Percentiles rank a stretch among this genome's conserved stretches.
These are phyloP conservation scores for Monochamus alternatus DNA, from an alignment of 2,888 invertebrate species.

Conservation along the genomic window DNA sequence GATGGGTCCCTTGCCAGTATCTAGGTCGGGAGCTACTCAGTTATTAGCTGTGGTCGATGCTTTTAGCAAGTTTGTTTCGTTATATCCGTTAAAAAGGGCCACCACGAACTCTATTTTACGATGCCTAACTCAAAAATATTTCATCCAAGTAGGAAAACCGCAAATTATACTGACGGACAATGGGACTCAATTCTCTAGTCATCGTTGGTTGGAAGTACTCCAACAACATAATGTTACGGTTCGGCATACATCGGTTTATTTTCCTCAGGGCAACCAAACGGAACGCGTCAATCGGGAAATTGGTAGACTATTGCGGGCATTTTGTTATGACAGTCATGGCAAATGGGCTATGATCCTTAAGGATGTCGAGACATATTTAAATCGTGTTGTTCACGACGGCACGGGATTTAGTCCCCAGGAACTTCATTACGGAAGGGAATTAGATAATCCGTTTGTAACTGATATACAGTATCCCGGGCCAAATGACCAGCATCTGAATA, in stretches of 20 bases:
- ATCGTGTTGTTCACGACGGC: conserved; percentile 30
- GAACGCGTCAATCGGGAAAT: conserved; percentile 55
- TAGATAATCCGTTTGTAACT: no score
- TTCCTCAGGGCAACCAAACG: conserved; percentile 53
- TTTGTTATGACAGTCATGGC: conserved; percentile 44
- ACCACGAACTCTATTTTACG: not conserved
- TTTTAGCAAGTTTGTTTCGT: no score
- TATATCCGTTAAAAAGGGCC: conserved; percentile 4
- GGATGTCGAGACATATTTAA: conserved; percentile 38
- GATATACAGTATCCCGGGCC: no score
- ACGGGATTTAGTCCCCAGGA: conserved; percentile 21
- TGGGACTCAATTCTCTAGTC: not conserved
- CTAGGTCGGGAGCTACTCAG: no score
- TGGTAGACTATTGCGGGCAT: conserved; percentile 43
- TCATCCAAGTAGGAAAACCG: not conserved
- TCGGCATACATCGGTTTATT: conserved; percentile 39
- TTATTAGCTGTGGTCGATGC: not conserved
- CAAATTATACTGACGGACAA: not conserved
- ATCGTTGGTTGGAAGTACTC: not conserved
- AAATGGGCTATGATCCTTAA: conserved; percentile 39
- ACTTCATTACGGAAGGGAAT: no score
- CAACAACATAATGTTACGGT: not conserved
- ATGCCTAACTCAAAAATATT: conserved; percentile 5
- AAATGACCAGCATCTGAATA: not conserved
- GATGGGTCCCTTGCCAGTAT: conserved; percentile 5